Percentiles rank a stretch among this genome's conserved stretches.
These are phyloP conservation scores for Chrysolina oricalcia DNA, from an alignment of 2,888 invertebrate genomes.

Conservation along the genomic window DNA sequence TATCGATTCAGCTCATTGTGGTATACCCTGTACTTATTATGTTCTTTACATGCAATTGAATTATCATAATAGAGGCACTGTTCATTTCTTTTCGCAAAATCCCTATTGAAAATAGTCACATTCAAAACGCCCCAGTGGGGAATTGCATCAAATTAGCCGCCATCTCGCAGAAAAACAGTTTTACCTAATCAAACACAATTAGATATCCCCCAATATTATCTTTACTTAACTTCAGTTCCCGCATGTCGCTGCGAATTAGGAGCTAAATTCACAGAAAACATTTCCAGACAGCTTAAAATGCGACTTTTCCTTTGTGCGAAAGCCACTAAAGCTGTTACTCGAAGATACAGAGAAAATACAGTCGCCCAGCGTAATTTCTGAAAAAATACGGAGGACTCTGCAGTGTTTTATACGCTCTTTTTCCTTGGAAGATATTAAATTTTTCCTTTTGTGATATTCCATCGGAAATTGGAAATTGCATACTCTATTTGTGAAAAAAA, in stretches of 20 bases:
- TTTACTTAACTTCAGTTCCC: not conserved
- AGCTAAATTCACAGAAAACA: not conserved
- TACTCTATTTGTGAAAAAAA: too few species aligned
- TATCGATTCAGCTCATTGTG: too few species aligned
- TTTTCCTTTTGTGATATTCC: too few species aligned
- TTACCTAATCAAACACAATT: conserved; percentile 16
- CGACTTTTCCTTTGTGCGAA: conserved; percentile 6
- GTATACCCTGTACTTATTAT: too few species aligned
- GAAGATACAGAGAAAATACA: conserved; percentile 9
- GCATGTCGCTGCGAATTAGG: not conserved
- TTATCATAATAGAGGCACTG: too few species aligned
- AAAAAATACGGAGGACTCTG: not conserved
- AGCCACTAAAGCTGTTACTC: conserved; percentile 11
- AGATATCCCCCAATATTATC: conserved; percentile 18
- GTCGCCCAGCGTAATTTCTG: not conserved
- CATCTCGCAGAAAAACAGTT: conserved; percentile 13
- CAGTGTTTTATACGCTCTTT: not conserved
- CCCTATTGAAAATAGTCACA: not conserved
- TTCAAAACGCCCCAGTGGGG: not conserved
- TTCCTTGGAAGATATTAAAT: too few species aligned
- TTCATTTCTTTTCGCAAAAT: too few species aligned
- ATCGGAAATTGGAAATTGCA: too few species aligned
- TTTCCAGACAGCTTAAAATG: not conserved
- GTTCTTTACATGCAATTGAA: too few species aligned
- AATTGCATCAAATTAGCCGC: not conserved